Evolutionary conservation across 2,888 invertebrate genomes (phyloP), one percentile per base, ranked within the genome.

Genomic region (Lithophane ornitopus): DNA sequence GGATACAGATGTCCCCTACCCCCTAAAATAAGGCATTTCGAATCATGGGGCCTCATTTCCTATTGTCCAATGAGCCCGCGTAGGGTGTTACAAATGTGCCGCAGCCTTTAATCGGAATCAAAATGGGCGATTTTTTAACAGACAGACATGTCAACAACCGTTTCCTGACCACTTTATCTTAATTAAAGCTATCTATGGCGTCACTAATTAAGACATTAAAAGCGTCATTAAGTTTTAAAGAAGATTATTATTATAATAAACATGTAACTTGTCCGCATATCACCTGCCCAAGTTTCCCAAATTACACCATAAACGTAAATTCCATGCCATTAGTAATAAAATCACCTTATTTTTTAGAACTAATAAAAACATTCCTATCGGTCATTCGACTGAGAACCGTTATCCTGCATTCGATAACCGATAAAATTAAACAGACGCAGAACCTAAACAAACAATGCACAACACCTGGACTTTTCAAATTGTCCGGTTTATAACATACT

Each of bases 311-410:
- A 76, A 70, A 73, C 72, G 69, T 87, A 88, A 90, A 89, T 90
- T 88, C 89, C 89, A 85, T 87, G 87, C 84, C 74, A 89, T 87
- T 88, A 89, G 88, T 76, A 70, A 85, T 77, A 83, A 89, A 90
- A 91, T 88, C 89, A 84, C 83, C 86, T 89, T 89, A 89, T 89
- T 90, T 89, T 89, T 91, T 89, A 91, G 87, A 91, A 91, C 90
- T 89, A 88, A 90, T 91, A 90, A 89, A 88, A 87, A 85, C 87
- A 87, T 88, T 87, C 89, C 81, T 88, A 85, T 84, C 91, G 88
- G 89, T 87, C 90, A 89, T 86, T 83, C 82, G 82, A 79, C 82
- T 75, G 76, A 76, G 76, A 86, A 90, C 93, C 92, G 93, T 93
- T 93, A 93, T 89, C 89, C 90, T 89, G 87, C 83, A 85, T 78